phyloP scores from a whole-genome alignment of 2,888 invertebrate genomes.

The Andrena fulva region DNA sequence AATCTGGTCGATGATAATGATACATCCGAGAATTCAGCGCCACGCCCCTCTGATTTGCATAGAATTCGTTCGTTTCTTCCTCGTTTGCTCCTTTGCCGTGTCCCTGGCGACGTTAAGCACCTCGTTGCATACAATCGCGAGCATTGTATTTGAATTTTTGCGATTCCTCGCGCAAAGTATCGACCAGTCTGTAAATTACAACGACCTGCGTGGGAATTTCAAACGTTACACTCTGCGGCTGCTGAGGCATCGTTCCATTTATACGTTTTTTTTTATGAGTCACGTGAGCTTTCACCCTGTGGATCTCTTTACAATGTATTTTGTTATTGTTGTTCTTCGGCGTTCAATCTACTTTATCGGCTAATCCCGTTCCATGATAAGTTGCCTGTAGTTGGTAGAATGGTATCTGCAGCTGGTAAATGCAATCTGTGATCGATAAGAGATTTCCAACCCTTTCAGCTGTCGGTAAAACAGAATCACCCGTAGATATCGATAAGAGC shows the following conservation, averaged over 20 bases:
- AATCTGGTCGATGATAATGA: slow-evolving; percentile 58
- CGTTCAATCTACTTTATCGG: slow-evolving; percentile 6
- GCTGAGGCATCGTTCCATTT: too few species aligned
- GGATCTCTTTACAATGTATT: neutral
- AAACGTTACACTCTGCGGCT: neutral
- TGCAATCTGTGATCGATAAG: neutral
- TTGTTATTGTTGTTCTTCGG: neutral
- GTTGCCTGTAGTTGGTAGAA: slow-evolving; percentile 12
- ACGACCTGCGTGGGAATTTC: neutral
- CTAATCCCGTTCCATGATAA: neutral
- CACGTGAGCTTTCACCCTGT: too few species aligned
- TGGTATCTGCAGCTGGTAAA: neutral
- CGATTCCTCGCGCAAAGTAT: neutral
- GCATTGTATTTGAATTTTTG: slow-evolving; percentile 1
- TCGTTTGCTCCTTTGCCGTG: slow-evolving; percentile 20
- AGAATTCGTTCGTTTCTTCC: slow-evolving; percentile 60
- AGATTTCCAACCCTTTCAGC: neutral
- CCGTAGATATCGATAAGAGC: neutral
- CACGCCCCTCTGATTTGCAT: slow-evolving; percentile 62
- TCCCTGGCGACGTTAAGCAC: neutral
- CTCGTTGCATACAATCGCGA: slow-evolving; percentile 29
- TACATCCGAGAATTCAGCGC: slow-evolving; percentile 50
- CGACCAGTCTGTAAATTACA: neutral
- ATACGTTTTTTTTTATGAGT: too few species aligned
- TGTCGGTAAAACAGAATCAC: neutral